Conservation (phyloP, 2,797 vertebrate species). For the Ambastaia sidthimunki region DNA sequence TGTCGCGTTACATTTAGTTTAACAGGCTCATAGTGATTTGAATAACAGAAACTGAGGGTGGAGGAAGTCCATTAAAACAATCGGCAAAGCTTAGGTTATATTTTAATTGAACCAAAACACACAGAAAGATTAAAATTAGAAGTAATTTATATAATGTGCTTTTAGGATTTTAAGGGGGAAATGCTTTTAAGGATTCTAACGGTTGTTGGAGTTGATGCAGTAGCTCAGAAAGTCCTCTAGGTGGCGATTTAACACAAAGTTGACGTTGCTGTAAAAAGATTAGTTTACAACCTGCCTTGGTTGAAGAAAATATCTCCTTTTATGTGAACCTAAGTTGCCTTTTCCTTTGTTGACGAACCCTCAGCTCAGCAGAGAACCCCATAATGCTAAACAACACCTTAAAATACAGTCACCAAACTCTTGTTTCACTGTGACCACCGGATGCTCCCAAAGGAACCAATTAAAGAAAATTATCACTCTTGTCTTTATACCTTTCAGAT, state of each 20-base stretch:
- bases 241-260: conserved; percentile 67
- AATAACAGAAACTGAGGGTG: conserved; percentile 45
- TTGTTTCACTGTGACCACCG: conserved; percentile 26
- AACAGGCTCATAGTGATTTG: conserved; percentile 17
- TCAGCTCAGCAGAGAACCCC: not conserved
- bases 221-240: conserved; percentile 72
- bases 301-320: not conserved
- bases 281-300: not conserved
- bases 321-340: not conserved
- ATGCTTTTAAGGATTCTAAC: not conserved
- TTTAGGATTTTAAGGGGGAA: not conserved
- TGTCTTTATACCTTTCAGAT: conserved; percentile 23
- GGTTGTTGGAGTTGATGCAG: conserved; percentile 60
- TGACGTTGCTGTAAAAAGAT: not conserved
- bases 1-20: conserved; percentile 6
- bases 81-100: not conserved
- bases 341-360: not conserved
- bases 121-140: not conserved
- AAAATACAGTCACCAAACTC: conserved; percentile 8
- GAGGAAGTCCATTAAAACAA: conserved; percentile 7
- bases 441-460: conserved; percentile 16
- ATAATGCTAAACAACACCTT: conserved; percentile 25
- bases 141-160: not conserved
- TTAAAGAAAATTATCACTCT: conserved; percentile 27
- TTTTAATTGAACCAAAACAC: not conserved